Conservation (phyloP, 2,113 vertebrate genomes). For the Pelmatolapia mariae region DNA sequence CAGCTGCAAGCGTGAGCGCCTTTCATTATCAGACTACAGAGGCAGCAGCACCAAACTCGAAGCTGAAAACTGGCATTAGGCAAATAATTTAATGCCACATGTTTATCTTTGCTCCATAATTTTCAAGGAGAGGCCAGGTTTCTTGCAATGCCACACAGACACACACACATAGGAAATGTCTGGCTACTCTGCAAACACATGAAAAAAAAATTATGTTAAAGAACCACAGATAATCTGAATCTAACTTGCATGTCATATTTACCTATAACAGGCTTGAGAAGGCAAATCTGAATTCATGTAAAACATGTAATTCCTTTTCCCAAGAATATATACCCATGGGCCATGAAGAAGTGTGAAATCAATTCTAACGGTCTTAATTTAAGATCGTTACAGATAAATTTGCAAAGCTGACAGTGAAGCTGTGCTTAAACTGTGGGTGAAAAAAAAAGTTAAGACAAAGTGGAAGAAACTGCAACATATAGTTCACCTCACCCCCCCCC, state of each 20-base stretch:
- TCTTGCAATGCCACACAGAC: background rate
- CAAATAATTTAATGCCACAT: background rate
- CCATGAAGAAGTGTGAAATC: background rate
- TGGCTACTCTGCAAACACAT: background rate
- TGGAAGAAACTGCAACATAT: background rate
- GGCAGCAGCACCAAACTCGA: background rate
- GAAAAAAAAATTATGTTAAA: background rate
- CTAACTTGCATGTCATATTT: slow-evolving; percentile 41
- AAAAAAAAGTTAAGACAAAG: background rate
- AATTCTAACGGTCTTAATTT: background rate
- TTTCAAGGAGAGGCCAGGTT: background rate
- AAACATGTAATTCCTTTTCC: background rate
- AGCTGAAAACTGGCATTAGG: background rate
- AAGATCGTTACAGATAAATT: background rate
- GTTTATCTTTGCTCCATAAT: background rate
- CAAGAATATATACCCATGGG: background rate
- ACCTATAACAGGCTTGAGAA: background rate
- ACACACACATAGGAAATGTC: background rate
- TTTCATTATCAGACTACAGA: background rate
- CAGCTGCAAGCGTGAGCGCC: background rate
- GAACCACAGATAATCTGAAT: background rate
- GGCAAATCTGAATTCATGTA: background rate
- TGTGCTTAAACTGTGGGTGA: background rate
- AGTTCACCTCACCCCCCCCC: background rate
- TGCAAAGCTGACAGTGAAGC: background rate